phyloP scores from a whole-genome alignment of 2,797 vertebrate species.

The Acanthurus leucopareius region DNA sequence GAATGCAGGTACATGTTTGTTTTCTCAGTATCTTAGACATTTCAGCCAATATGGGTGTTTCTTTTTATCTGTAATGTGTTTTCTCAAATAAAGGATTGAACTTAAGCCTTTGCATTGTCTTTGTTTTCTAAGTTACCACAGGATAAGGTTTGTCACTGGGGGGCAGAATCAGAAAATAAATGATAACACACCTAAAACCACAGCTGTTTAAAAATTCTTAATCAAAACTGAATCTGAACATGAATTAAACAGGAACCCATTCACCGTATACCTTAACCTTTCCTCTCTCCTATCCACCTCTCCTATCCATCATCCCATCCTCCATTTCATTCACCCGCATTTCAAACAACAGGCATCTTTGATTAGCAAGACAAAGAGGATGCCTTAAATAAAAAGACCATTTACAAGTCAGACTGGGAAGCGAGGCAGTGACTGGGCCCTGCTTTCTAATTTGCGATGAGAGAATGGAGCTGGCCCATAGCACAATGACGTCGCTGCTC shows the following conservation, averaged over 20 bases:
- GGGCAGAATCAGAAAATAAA: background rate
- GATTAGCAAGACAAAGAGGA: constrained; percentile 83
- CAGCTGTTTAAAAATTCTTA: constrained; percentile 48
- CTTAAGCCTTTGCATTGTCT: constrained; percentile 22
- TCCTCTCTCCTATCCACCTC: constrained; percentile 64
- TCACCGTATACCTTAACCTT: constrained; percentile 65
- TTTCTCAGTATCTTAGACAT: constrained; percentile 20
- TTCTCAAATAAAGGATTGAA: constrained; percentile 36
- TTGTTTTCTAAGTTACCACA: constrained; percentile 2
- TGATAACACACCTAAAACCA: constrained; percentile 25
- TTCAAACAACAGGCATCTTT: constrained; percentile 86
- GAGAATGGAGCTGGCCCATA: constrained; percentile 71
- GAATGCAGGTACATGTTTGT: constrained; percentile 10
- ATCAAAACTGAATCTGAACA: constrained; percentile 58
- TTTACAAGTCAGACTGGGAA: constrained; percentile 84
- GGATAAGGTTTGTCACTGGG: background rate
- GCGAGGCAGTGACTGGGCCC: constrained; percentile 69
- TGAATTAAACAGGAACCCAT: constrained; percentile 74
- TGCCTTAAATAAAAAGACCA: constrained; percentile 89
- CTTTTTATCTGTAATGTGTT: constrained; percentile 31
- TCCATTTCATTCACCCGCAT: constrained; percentile 73
- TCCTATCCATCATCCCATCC: constrained; percentile 71
- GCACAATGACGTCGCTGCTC: constrained; percentile 79
- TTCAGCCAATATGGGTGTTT: constrained; percentile 4
- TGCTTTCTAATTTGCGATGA: constrained; percentile 80